Conservation (phyloP, 2,113 vertebrate genomes). For the Neolamprologus ventralis region DNA sequence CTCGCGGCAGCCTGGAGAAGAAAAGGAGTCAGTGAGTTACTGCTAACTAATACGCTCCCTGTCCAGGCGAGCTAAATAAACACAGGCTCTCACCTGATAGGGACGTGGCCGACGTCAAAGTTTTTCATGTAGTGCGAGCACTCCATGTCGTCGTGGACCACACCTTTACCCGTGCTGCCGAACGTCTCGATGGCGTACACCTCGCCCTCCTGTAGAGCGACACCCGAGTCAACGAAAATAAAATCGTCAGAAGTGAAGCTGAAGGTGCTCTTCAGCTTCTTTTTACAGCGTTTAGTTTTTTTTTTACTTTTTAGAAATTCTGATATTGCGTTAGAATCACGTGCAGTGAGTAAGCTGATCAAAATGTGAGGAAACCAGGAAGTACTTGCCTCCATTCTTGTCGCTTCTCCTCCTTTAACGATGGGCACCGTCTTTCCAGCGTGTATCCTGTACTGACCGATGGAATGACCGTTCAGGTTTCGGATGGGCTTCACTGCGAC, state of each 20-base stretch:
- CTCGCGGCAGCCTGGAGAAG: conserved; percentile 83
- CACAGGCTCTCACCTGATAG: conserved; percentile 79
- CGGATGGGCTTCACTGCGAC: conserved; percentile 92
- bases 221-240: neutral
- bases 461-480: conserved; percentile 97
- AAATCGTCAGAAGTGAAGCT: neutral
- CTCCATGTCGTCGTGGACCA: conserved; percentile 99
- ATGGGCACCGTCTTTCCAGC: conserved; percentile 98
- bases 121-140: conserved; percentile 99
- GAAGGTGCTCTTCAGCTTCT: neutral
- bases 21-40: neutral
- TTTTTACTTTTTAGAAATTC: neutral
- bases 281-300: neutral
- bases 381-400: conserved; percentile 86
- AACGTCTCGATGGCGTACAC: conserved; percentile 99
- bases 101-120: conserved; percentile 98
- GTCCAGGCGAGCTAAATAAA: neutral
- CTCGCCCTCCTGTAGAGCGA: conserved; percentile 84
- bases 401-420: conserved; percentile 97
- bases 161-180: conserved; percentile 96
- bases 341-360: neutral
- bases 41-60: neutral
- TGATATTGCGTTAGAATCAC: neutral
- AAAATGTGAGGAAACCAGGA: neutral
- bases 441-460: conserved; percentile 97